Evolutionary conservation across 2,888 invertebrate genomes (phyloP), one percentile per base, ranked within the genome.

Genomic region (Atethmia centrago): DNA sequence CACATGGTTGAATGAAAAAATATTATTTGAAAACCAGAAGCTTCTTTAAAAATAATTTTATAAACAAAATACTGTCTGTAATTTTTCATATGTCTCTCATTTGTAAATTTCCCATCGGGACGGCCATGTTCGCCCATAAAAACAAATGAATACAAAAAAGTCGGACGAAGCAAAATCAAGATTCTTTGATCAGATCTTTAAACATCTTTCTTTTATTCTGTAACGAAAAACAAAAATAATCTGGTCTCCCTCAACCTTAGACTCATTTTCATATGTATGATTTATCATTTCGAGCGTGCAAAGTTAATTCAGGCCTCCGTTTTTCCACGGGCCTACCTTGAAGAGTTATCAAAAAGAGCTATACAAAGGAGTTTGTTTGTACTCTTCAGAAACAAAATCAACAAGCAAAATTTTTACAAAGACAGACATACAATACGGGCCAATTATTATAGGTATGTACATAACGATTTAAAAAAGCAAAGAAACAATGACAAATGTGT

Each of bases 291-390:
- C 56, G 77, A 71, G 61, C 76, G 68, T 77, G 61, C 72, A 72
- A 74, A 74, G 59, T 71, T 84, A 71, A 82, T 82, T 71, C 19
- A 31, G 56, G 69, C 19, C 49, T 71, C 63, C 62, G 47, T 70
- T n/a, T 63, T 64, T 80, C 65, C 66, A 67, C 62, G 67, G 40
- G 42, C 58, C 74, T 53, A 70, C 75, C 70, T 75, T 87, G 72
- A 87, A 82, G 77, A 84, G 71, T 86, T 81, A 70, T 86, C 79
- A 85, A 83, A 86, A 83, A 75, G 65, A 74, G 55, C 42, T 47
- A 62, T 47, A 85, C 84, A 84, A 84, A 85, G 77, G 71, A 66
- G 66, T 79, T 80, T 75, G 62, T 76, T 78, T 79, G 62, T 70
- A 69, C 36, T 85, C 51, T 58, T 75, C 61, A 73, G 82, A 74